Evolutionary conservation across 2,888 invertebrate genomes (phyloP).

Genomic region (Lycaena phlaeas): DNA sequence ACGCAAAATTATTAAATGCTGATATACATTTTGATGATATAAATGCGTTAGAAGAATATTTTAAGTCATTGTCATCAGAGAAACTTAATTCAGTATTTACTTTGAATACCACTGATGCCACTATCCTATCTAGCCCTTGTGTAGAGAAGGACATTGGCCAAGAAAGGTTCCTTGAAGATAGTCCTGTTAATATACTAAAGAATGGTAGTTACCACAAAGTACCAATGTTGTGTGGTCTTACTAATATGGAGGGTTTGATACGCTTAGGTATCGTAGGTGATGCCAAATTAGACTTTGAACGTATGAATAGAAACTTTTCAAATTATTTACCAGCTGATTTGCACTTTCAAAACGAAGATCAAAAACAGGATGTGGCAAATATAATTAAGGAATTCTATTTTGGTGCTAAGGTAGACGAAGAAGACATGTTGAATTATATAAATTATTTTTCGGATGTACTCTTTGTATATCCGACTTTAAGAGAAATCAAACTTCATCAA

Average conservation of each 20-base stretch:
- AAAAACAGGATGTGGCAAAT: conserved; percentile 28
- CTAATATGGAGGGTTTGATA: conserved; percentile 32
- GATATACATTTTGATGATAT: conserved; percentile 28
- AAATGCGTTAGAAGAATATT: conserved; percentile 35
- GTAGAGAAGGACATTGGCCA: conserved; percentile 28
- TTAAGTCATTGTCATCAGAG: conserved; percentile 29
- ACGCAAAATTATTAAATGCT: conserved; percentile 30
- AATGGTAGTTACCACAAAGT: conserved; percentile 30
- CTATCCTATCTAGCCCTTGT: conserved; percentile 27
- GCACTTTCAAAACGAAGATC: conserved; percentile 27
- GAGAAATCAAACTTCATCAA: conserved; percentile 27
- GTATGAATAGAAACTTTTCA: conserved; percentile 35
- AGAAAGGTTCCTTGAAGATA: conserved; percentile 30
- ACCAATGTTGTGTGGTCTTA: conserved; percentile 35
- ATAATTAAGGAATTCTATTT: conserved; percentile 23
- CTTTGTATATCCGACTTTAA: conserved; percentile 28
- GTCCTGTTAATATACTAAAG: conserved; percentile 32
- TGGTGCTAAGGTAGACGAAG: conserved; percentile 22
- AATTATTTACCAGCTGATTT: conserved; percentile 37
- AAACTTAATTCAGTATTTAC: conserved; percentile 20
- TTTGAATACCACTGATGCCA: conserved; percentile 20
- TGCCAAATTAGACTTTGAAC: conserved; percentile 24
- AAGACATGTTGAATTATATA: conserved; percentile 28
- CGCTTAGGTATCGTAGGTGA: conserved; percentile 11
- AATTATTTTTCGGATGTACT: conserved; percentile 43